These are phyloP conservation scores for Drosophila affinis DNA, from an alignment of 2,888 invertebrate species.

Conservation along the genomic window DNA sequence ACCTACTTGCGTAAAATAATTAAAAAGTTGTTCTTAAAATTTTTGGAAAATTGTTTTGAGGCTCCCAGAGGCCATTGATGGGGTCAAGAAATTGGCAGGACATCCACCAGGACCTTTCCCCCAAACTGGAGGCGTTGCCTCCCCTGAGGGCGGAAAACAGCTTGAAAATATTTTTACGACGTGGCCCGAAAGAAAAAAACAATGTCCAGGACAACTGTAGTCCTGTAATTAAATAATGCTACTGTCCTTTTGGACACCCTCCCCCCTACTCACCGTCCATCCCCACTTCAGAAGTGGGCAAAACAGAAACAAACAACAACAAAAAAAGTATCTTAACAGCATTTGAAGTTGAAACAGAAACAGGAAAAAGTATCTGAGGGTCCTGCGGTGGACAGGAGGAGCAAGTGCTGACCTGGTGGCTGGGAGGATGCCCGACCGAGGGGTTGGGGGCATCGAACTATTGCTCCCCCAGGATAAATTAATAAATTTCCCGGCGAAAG, in stretches of 20 bases:
- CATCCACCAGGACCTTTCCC: not conserved
- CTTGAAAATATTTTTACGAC: slow-evolving; percentile 67
- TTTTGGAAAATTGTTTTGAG: slow-evolving; percentile 61
- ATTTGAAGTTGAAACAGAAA: slow-evolving; percentile 71
- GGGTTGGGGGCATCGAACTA: slow-evolving; percentile 58
- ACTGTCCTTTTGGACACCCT: slow-evolving; percentile 9
- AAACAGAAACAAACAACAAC: slow-evolving; percentile 31
- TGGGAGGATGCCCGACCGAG: slow-evolving; percentile 3
- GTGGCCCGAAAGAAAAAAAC: slow-evolving; percentile 20
- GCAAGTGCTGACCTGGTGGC: slow-evolving; percentile 4
- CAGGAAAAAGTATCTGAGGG: slow-evolving; percentile 39
- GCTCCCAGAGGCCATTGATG: slow-evolving; percentile 73
- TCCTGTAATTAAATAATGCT: slow-evolving; percentile 76
- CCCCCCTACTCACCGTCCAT: slow-evolving; percentile 5
- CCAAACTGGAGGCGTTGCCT: not conserved
- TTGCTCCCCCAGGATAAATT: slow-evolving; percentile 77
- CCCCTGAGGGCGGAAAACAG: slow-evolving; percentile 16
- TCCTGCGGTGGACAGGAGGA: slow-evolving; percentile 12
- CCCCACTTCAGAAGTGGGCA: slow-evolving; percentile 17
- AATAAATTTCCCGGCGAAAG: slow-evolving; percentile 74
- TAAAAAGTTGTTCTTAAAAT: slow-evolving; percentile 56
- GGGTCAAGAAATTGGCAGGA: slow-evolving; percentile 58
- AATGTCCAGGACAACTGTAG: slow-evolving; percentile 63
- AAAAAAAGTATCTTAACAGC: slow-evolving; percentile 72
- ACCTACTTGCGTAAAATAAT: slow-evolving; percentile 60